Evolutionary conservation across 2,113 vertebrate genomes (phyloP), one percentile per base, ranked within the genome.

Genomic region (Mus musculus): DNA sequence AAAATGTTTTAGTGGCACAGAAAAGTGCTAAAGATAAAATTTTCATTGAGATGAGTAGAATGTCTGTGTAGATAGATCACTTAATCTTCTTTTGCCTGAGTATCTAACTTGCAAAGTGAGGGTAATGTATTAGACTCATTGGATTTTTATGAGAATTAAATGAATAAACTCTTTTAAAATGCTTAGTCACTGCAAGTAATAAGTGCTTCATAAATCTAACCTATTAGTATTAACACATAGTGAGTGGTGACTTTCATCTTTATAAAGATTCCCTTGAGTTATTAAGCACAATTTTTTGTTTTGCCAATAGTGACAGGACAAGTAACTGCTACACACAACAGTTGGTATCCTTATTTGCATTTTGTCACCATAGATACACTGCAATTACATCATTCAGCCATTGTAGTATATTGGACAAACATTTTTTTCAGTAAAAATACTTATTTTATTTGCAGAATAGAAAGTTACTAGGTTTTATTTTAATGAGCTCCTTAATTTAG

Each of bases 61-160:
- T 92, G 56, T 95, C 33, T 81, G 49, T 59, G 30, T 65, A 59
- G 71, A 49, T 73, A 59, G 36, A 33, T 86, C 89, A 92, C 14
- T 94, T 71, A 89, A 56, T 65, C 67, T 81, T 90, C 13, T 95
- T 88, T 91, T 89, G 77, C 77, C 54, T 89, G 42, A 26, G 77
- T 91, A 91, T 89, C 92, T 90, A 76, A 84, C n/a, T 95, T 84
- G 9, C 69, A 42, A 77, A 92, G 61, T 89, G 36, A 46, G 16
- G 26, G 20, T 71, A 89, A 94, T 77, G 7, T 67, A 77, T 77
- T 81, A 77, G 71, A 67, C 42, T 63, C 26, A 77, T 84, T 85
- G 85, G 71, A 36, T 72, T 84, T 92, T 77, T 91, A 65, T 85
- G 77, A 95, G 81, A 91, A 78, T 92, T 85, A 84, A 96, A 72